These are phyloP conservation scores for Lathamus discolor DNA, from an alignment of 2,113 vertebrate genomes.

Conservation along the genomic window DNA sequence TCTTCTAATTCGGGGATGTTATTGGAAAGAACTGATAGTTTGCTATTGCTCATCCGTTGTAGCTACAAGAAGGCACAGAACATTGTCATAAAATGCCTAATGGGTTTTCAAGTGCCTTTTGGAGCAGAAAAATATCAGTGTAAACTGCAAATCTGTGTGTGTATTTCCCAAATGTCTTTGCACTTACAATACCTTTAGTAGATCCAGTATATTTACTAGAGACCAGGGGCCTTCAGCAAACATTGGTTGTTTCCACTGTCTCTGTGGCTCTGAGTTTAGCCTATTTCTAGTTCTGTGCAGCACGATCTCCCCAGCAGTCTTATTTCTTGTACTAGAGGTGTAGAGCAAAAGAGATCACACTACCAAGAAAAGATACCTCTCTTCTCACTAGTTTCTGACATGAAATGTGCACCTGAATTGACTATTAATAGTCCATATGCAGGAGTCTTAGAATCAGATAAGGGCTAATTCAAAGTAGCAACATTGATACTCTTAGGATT, in stretches of 20 bases:
- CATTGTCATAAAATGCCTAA: neutral
- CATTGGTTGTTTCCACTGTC: fast-evolving
- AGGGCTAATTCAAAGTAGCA: neutral
- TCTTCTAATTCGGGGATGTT: neutral
- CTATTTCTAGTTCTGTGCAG: neutral
- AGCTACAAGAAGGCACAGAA: neutral
- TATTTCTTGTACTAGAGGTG: neutral
- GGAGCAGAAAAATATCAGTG: neutral
- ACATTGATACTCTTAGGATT: neutral
- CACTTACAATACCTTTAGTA: neutral
- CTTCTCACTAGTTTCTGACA: neutral
- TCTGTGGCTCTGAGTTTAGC: neutral
- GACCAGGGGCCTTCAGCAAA: neutral
- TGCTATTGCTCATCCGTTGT: neutral
- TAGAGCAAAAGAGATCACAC: neutral
- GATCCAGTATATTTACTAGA: neutral
- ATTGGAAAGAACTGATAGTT: neutral
- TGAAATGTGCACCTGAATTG: neutral
- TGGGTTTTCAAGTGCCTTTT: neutral
- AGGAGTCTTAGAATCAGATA: neutral
- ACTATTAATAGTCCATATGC: fast-evolving
- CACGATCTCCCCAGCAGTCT: neutral
- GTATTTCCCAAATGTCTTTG: neutral
- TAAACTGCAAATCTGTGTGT: neutral
- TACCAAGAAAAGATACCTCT: neutral